These are phyloP conservation scores for Dinoponera quadriceps DNA, from an alignment of 1,140 invertebrate species.

Conservation along the genomic window DNA sequence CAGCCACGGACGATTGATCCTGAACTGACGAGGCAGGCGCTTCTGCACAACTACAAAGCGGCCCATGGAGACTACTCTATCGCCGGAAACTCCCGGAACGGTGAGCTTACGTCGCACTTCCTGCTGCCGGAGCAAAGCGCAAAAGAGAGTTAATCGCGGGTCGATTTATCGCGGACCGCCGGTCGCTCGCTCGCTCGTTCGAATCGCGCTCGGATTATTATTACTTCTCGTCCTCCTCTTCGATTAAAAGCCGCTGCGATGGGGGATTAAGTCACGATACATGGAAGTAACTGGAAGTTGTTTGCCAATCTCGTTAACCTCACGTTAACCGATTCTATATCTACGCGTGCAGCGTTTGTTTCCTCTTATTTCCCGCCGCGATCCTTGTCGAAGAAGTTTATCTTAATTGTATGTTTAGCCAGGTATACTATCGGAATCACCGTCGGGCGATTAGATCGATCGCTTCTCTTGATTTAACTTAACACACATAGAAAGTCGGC, in stretches of 20 bases:
- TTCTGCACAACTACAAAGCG: constrained; percentile 86
- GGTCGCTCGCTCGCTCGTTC: not conserved
- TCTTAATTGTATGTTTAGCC: constrained; percentile 2
- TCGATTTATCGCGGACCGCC: no score
- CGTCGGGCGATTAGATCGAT: not conserved
- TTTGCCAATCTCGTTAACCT: constrained; percentile 12
- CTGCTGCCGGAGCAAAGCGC: no score
- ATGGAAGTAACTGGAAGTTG: not conserved
- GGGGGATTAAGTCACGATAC: constrained; percentile 10
- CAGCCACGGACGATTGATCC: constrained; percentile 89
- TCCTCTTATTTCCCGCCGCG: not conserved
- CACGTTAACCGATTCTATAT: constrained; percentile 15
- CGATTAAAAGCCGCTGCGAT: not conserved
- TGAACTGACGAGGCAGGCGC: constrained; percentile 89
- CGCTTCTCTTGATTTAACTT: not conserved
- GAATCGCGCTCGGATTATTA: not conserved
- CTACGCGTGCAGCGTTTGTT: not conserved
- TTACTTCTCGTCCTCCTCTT: not conserved
- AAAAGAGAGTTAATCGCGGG: no score
- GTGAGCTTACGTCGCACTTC: constrained; percentile 68
- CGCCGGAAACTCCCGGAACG: constrained; percentile 77
- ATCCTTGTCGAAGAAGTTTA: not conserved
- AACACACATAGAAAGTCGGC: no score
- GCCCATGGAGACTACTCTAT: constrained; percentile 81
- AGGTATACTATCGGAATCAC: not conserved